Base-by-base conservation (phyloP, 2,888 invertebrate genomes). In the Stegophylla sp. region DNA sequence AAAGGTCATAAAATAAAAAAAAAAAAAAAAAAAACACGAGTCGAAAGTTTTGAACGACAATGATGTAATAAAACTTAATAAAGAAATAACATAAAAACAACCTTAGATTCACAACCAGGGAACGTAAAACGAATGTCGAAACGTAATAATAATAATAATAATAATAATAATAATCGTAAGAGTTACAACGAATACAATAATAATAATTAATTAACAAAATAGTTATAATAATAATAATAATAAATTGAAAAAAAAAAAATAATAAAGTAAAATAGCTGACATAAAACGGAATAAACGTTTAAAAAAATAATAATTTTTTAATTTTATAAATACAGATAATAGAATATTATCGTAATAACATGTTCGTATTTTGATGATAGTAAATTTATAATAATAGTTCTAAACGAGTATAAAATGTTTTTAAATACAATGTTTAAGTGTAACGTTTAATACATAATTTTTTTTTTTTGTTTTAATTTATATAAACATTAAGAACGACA, bases 331-430 rank as follows among this genome's bases (percentile, higher is more conserved):
- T 69, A n/a, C n/a, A 69, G 77, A 77, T 77, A 69, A 79, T 79
- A 79, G 41, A 61, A 71, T n/a, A n/a, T 79, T 79, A 69, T 41
- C 69, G 69, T 69, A 69, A 71, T 69, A 79, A 67, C 79, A 71
- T 71, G 64, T 61, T 79, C 69, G 9, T 79, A 61, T 63, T n/a
- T n/a, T 23, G 28, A 77, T 59, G 41, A 71, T 71, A 77, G 51
- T 79, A 79, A 76, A 79, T 71, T 71, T 79, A n/a, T n/a, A n/a
- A n/a, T n/a, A n/a, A n/a, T n/a, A 79, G 43, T 79, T 79, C 79
- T 79, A 79, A 79, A 71, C 61, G 61, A 79, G 79, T 79, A 79
- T 79, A 79, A 79, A 79, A 79, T 71, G 61, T 71, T 76, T n/a
- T 79, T 51, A 51, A 79, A 69, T 69, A 79, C 79, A 79, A 79